Percentiles rank a stretch among this genome's conserved stretches.
These are phyloP conservation scores for cat (Felis catus) DNA, from an alignment of 2,113 vertebrate species.

Conservation along the genomic window F.catus_Fca126_mat1.0 CM031413.1:35187501-35188000, in stretches of 20 bases:
- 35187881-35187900: too few species aligned
- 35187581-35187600: background rate
- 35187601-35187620: background rate
- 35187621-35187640: background rate
- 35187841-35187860: too few species aligned
- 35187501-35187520: background rate
- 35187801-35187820: too few species aligned
- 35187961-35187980: too few species aligned
- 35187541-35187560: background rate
- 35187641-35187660: background rate
- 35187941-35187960: too few species aligned
- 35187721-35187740: background rate
- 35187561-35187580: background rate
- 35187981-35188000: too few species aligned
- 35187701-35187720: background rate
- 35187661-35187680: background rate
- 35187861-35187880: too few species aligned
- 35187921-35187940: background rate
- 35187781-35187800: too few species aligned
- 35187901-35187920: too few species aligned
- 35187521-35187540: background rate
- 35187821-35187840: too few species aligned
- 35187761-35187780: background rate
- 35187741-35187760: background rate
- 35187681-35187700: background rate